Base-by-base conservation (phyloP, 2,888 invertebrate genomes). In the Anticlea derivata region DNA sequence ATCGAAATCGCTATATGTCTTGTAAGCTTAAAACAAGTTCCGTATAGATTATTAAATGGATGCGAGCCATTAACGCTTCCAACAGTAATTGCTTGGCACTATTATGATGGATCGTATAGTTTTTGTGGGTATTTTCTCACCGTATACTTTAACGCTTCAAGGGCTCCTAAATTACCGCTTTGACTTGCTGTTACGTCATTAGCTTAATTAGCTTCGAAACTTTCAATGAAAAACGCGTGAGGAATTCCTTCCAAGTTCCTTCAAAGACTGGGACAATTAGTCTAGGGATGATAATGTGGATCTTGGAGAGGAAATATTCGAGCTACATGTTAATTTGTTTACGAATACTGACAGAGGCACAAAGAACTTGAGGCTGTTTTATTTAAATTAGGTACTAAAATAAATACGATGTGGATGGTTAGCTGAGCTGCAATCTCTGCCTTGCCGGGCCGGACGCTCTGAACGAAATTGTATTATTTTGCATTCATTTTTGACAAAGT, bases 391-490 rank as follows among this genome's bases (percentile, higher is more conserved):
- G 82, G 77, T 71, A 80, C 78, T 87, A 83, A 85, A 87, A 84
- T 84, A 85, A 88, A 85, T 83, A 84, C 78, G 78, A 75, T 68
- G 64, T 68, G 70, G 72, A 64, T 70, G 71, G 75, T 78, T 77
- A 77, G 75, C 73, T 73, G 73, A 69, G 75, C 75, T 81, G 80
- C 81, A 80, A 81, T 78, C 77, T 75, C 73, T 65, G 73, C 67
- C 69, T 70, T 70, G 54, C 39, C 37, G 47, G 67, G 67, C 66
- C 67, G 75, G 70, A 74, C 70, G 78, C 82, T 86, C 77, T 86
- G 78, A 82, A 74, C 79, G 73, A 85, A 87, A 88, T 88, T 88
- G 88, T 88, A 89, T 89, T 88, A 87, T 86, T 87, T 87, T 85
- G 85, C 88, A 89, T 90, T 85, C 77, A 85, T 82, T 87, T 86